phyloP scores from a whole-genome alignment of 2,888 invertebrate genomes.

The Pachycephus smyrnensis region DNA sequence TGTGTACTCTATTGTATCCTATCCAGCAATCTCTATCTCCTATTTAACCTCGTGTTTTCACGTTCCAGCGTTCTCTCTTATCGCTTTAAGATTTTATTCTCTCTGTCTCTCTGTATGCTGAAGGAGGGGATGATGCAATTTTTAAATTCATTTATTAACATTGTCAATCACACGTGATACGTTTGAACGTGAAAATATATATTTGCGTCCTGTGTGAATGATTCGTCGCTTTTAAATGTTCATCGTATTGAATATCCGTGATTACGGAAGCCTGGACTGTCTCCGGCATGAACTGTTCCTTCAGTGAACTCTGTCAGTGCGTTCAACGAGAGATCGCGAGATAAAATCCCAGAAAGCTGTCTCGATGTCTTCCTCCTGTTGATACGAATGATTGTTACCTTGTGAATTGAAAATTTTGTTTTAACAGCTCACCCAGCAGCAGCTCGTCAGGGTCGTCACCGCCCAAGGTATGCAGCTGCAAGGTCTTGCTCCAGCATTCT shows the following conservation, averaged over 20 bases:
- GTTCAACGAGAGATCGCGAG: neutral
- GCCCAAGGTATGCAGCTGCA: slow-evolving; percentile 73
- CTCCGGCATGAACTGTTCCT: neutral
- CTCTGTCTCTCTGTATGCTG: neutral
- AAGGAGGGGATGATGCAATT: neutral
- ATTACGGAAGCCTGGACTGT: neutral
- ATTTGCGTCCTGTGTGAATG: neutral
- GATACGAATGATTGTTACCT: neutral
- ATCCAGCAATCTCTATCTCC: neutral
- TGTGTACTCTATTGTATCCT: neutral
- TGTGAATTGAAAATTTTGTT: slow-evolving; percentile 13
- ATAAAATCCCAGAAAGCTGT: neutral
- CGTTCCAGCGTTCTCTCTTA: neutral
- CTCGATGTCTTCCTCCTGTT: neutral
- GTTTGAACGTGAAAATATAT: neutral
- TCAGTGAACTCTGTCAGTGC: neutral
- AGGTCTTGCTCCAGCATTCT: slow-evolving; percentile 64
- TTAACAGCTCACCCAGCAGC: slow-evolving; percentile 68
- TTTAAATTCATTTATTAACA: neutral
- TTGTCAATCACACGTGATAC: neutral
- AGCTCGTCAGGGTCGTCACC: slow-evolving; percentile 73
- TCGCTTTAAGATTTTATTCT: neutral
- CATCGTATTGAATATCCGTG: neutral
- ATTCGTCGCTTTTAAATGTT: neutral
- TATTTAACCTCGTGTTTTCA: neutral